phyloP scores from a whole-genome alignment of 2,888 invertebrate genomes.

The Biston stratarius region DNA sequence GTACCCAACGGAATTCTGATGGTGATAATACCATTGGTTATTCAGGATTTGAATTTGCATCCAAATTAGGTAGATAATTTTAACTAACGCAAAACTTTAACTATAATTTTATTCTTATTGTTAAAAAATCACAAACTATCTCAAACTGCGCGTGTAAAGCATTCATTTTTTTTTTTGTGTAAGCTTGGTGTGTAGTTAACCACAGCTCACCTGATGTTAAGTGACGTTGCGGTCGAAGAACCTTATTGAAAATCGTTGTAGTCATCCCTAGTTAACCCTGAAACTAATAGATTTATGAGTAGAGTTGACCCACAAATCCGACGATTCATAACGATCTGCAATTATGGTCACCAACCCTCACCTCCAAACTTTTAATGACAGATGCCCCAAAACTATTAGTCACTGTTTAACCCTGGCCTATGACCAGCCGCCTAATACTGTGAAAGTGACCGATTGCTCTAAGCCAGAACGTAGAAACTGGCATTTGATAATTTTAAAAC shows the following conservation, averaged over 20 bases:
- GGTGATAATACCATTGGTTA: constrained; percentile 4
- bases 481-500: background rate
- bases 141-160: too few species aligned
- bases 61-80: background rate
- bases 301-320: constrained; percentile 1
- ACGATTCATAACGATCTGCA: constrained; percentile 10
- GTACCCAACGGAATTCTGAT: constrained; percentile 16
- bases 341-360: constrained; percentile 20
- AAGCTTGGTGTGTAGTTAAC: too few species aligned
- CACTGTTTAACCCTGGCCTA: constrained; percentile 17
- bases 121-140: too few species aligned
- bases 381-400: constrained; percentile 33
- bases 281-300: background rate
- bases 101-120: too few species aligned
- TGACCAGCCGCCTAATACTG: constrained; percentile 28
- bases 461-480: background rate
- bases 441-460: background rate
- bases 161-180: too few species aligned
- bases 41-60: background rate
- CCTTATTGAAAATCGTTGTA: background rate
- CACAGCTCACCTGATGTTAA: too few species aligned
- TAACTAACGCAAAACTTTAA: background rate
- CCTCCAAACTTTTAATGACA: constrained; percentile 31
- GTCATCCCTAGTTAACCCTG: background rate
- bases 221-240: too few species aligned